Conservation (phyloP, 2,888 invertebrate species). For the Philereme vetulata region DNA sequence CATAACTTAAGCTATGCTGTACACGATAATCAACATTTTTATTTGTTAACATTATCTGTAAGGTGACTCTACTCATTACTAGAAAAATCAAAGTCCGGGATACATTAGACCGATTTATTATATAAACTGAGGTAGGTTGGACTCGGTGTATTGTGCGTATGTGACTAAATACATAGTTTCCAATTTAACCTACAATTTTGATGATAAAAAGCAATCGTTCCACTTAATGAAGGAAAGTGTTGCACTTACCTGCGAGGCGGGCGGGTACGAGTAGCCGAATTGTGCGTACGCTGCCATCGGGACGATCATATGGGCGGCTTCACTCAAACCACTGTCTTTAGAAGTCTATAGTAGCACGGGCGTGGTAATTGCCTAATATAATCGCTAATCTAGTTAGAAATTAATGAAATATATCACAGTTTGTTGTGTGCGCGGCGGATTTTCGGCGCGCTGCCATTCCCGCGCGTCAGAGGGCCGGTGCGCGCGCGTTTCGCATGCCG, state of each 20-base stretch:
- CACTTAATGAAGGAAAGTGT: background rate
- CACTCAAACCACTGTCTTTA: slow-evolving; percentile 81
- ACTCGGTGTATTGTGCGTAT: no score
- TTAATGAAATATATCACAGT: slow-evolving; percentile 77
- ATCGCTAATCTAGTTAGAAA: slow-evolving; percentile 58
- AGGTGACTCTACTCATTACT: background rate
- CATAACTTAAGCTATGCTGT: slow-evolving; percentile 1
- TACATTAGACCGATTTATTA: background rate
- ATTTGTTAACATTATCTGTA: background rate
- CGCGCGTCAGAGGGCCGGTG: slow-evolving; percentile 73
- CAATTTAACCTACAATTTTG: background rate
- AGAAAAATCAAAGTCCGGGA: background rate
- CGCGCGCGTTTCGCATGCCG: slow-evolving; percentile 75
- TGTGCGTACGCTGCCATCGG: slow-evolving; percentile 92
- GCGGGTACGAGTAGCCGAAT: slow-evolving; percentile 96
- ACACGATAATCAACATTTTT: background rate
- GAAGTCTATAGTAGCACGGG: slow-evolving; percentile 74
- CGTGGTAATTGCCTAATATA: slow-evolving; percentile 63
- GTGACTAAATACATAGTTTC: background rate
- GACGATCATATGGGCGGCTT: slow-evolving; percentile 83
- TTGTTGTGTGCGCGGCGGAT: slow-evolving; percentile 73
- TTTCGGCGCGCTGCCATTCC: slow-evolving; percentile 78
- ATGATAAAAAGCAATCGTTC: background rate
- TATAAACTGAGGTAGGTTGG: no score
- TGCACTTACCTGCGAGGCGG: slow-evolving; percentile 93